Evolutionary conservation across 2,797 vertebrate genomes (phyloP).

Genomic region (Mus minutoides): DNA sequence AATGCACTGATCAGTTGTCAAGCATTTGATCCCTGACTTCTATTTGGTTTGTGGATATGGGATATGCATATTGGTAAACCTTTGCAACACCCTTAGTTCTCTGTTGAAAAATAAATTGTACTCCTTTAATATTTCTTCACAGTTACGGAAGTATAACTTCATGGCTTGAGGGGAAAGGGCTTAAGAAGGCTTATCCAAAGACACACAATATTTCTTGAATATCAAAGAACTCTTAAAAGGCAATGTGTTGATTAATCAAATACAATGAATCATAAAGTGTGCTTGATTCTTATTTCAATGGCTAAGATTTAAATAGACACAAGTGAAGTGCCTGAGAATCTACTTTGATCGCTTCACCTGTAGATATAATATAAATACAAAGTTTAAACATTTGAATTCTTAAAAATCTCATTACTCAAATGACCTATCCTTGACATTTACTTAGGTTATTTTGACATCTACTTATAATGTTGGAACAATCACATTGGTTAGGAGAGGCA

Average conservation of each 20-base stretch:
- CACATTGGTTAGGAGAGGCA: background rate
- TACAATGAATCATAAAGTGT: constrained; percentile 62
- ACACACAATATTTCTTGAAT: constrained; percentile 69
- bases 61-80: constrained; percentile 37
- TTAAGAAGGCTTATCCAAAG: constrained; percentile 69
- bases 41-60: constrained; percentile 53
- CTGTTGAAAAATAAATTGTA: constrained; percentile 65
- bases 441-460: constrained; percentile 10
- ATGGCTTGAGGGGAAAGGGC: constrained; percentile 60
- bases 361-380: constrained; percentile 33
- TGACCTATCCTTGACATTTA: background rate
- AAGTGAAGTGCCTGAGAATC: background rate
- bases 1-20: constrained; percentile 68
- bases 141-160: constrained; percentile 71
- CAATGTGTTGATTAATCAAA: constrained; percentile 70
- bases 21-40: constrained; percentile 55
- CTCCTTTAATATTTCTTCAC: constrained; percentile 57
- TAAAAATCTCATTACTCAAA: constrained; percentile 50
- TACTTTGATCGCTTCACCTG: background rate
- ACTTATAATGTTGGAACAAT: constrained; percentile 25
- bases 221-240: constrained; percentile 68
- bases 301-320: constrained; percentile 15
- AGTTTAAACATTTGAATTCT: constrained; percentile 23
- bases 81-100: constrained; percentile 34
- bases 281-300: constrained; percentile 60